Base-by-base conservation (phyloP, 2,888 invertebrate species). In the Platycnemis pennipes region DNA sequence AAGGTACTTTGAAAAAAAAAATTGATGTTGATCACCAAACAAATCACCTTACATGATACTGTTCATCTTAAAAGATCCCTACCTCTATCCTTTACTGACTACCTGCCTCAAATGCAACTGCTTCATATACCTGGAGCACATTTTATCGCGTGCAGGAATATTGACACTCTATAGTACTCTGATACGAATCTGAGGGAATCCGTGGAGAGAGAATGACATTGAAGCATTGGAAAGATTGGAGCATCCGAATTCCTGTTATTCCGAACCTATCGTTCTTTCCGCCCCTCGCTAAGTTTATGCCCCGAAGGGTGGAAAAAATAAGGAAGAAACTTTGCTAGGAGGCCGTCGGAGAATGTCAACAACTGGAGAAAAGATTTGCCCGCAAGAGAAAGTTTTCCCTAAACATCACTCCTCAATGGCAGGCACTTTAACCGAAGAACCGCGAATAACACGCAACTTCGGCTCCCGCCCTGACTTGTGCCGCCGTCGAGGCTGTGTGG, bases 341-440 rank as follows among this genome's bases (percentile, higher is more conserved):
- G 26, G 16, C 77, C 31, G 77, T 77, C 31, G 77, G 77, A 8
- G 77, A 31, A 37, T 77, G 77, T 77, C 77, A 77, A 77, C 77
- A 77, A 77, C 77, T 37, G 77, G 77, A 77, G 77, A 77, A 77
- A 77, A 77, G 77, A 77, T 31, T 31, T 31, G 77, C 3, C 37
- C 77, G 77, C 77, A 77, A 63, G 77, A 37, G 77, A 77, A 77
- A 77, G 77, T 77, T 77, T 77, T 13, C 77, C 77, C 77, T 77
- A 37, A 77, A 37, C 77, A 77, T 77, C 16, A 11, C 77, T 77
- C 37, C 77, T 37, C 77, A 77, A 7, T 77, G 77, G 77, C 7
- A 37, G 77, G 37, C 77, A 77, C 77, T 77, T 37, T 77, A 77
- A 37, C 63, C 63, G 63, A n/a, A 63, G 63, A 63, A 63, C 77